Base-by-base conservation (phyloP, 2,888 invertebrate genomes). In the Hymenopus coronatus region DNA sequence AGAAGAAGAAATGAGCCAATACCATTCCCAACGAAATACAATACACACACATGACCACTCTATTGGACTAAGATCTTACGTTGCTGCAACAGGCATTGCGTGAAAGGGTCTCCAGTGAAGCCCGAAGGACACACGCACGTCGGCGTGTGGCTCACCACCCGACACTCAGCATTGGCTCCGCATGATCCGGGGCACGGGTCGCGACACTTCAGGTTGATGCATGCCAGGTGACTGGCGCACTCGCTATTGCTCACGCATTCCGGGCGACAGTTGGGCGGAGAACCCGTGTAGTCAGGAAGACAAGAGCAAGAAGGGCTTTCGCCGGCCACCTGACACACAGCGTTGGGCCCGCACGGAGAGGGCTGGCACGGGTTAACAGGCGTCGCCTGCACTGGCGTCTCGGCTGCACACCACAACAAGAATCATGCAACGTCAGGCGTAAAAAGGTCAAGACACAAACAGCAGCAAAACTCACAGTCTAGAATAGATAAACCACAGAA, bases 221-320 rank as follows among this genome's bases (percentile, higher is more conserved):
- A 97, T 84, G 97, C 96, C 92, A 95, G 93, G 91, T 96, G 95
- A 91, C 95, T 95, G 1, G 95, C 91, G 92, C 97, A 97, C 92
- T 97, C 97, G 54, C 96, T 94, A 92, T 95, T 97, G 2, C 95
- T 94, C 25, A 92, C 95, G 92, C 97, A 97, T 93, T 97, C 96
- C 9, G 96, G 96, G 91, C 96, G 94, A 92, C 96, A 96, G 91
- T 96, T 96, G 54, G 97, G 97, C 70, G 97, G 97, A n/a, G 95
- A 94, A 89, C 97, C 97, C 90, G 96, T 94, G 92, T 95, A 97
- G 89, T 95, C 95, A 89, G 95, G 94, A 91, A 95, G 92, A 92
- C 97, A 97, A 87, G 95, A 95, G 92, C 97, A 97, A 90, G 86
- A 92, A 97, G 90, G 97, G 97, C 88, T 95, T 95, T 83, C 97